These are phyloP conservation scores for Bagarius yarrelli DNA, from an alignment of 2,113 vertebrate genomes.

Conservation along the genomic window DNA sequence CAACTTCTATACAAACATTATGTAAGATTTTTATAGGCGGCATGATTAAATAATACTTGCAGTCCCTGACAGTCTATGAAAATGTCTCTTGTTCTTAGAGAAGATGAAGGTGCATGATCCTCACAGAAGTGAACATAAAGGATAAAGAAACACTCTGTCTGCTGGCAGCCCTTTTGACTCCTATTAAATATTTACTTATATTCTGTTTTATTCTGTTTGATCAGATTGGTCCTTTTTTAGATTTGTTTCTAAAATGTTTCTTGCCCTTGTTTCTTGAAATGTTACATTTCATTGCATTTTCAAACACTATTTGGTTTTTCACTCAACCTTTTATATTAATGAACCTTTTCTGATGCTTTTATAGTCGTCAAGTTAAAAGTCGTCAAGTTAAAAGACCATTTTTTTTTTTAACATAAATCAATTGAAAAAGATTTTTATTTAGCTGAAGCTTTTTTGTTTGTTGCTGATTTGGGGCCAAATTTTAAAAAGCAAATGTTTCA, in stretches of 20 bases:
- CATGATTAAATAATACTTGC: neutral
- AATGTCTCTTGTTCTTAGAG: neutral
- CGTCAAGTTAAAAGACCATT: too few relatives aligned
- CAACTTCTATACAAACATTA: too few relatives aligned
- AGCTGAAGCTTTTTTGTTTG: too few relatives aligned
- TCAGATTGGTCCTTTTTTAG: neutral
- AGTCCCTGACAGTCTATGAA: neutral
- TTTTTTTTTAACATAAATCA: too few relatives aligned
- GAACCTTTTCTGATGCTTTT: neutral
- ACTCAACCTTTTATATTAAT: neutral
- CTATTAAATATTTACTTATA: neutral
- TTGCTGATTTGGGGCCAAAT: too few relatives aligned
- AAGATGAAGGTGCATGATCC: neutral
- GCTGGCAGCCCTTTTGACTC: neutral
- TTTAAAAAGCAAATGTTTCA: too few relatives aligned
- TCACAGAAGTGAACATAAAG: too few relatives aligned
- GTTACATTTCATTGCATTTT: neutral
- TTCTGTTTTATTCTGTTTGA: neutral
- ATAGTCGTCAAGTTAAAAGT: too few relatives aligned
- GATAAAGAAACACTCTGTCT: too few relatives aligned
- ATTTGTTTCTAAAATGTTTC: neutral
- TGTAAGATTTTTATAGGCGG: neutral
- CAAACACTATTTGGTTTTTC: neutral
- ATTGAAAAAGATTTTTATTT: too few relatives aligned
- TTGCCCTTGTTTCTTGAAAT: neutral